phyloP scores from a whole-genome alignment of 2,113 vertebrate species.

The Vanacampus margaritifer region DNA sequence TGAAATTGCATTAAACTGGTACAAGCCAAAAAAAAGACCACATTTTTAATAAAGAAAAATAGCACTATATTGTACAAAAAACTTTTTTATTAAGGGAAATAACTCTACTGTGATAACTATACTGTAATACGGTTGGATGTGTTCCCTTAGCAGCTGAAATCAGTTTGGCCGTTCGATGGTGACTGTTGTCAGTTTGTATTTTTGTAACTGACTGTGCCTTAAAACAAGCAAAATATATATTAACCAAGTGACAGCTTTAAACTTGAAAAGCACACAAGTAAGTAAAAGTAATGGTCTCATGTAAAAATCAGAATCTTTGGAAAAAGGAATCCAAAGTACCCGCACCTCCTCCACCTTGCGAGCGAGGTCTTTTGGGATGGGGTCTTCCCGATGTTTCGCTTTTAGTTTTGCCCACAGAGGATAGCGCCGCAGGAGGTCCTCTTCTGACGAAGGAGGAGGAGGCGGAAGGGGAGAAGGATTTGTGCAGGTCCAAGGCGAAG shows the following conservation, averaged over 20 bases:
- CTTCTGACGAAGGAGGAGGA: conserved; percentile 11
- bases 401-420: conserved; percentile 72
- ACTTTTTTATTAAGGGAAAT: no score
- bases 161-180: no score
- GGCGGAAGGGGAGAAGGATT: conserved; percentile 72
- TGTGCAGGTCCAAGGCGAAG: conserved; percentile 88
- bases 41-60: no score
- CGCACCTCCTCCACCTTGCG: conserved; percentile 46
- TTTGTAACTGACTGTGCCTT: not conserved
- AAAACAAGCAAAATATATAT: not conserved
- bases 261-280: not conserved
- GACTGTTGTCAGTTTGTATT: not conserved
- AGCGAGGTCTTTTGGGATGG: conserved; percentile 72
- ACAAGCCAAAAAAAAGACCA: no score
- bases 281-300: not conserved
- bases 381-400: conserved; percentile 65
- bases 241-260: not conserved
- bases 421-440: conserved; percentile 14
- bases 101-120: no score
- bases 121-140: no score
- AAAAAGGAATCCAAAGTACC: conserved; percentile 88
- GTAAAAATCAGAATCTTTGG: conserved; percentile 65
- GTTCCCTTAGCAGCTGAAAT: no score
- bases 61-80: no score
- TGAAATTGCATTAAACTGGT: not conserved